Evolutionary conservation across 2,888 invertebrate genomes (phyloP).

Genomic region (Teleogryllus oceanicus): DNA sequence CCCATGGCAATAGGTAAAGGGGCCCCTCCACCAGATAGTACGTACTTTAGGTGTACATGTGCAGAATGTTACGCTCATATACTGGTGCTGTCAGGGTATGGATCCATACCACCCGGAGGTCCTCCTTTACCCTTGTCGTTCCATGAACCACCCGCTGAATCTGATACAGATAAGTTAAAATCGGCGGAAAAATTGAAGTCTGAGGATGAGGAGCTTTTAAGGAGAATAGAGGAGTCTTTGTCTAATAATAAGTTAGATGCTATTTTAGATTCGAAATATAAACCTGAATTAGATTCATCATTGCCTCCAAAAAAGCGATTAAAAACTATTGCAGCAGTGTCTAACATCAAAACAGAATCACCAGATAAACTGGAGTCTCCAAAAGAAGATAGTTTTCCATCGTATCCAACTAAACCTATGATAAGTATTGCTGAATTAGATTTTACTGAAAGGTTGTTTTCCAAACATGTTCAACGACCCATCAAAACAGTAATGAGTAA

Average conservation of each 20-base stretch:
- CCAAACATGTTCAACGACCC: slow-evolving; percentile 10
- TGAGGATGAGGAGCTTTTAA: slow-evolving; percentile 24
- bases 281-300: slow-evolving; percentile 26
- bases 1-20: background rate
- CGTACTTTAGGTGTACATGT: slow-evolving; percentile 18
- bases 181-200: slow-evolving; percentile 21
- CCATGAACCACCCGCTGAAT: background rate
- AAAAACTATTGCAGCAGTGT: slow-evolving; percentile 21
- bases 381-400: slow-evolving; percentile 35
- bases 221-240: slow-evolving; percentile 27
- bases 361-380: background rate
- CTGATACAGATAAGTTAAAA: slow-evolving; percentile 22
- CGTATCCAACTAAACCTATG: slow-evolving; percentile 47
- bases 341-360: slow-evolving; percentile 19
- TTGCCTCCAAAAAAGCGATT: slow-evolving; percentile 28
- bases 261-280: slow-evolving; percentile 25
- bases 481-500: background rate
- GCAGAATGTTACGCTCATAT: slow-evolving; percentile 19
- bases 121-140: slow-evolving; percentile 4
- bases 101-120: background rate
- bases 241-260: background rate
- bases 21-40: background rate
- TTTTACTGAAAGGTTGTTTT: background rate
- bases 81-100: background rate
- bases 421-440: slow-evolving; percentile 46